These are phyloP conservation scores for Chaetophractus vellerosus DNA, from an alignment of 2,797 vertebrate genomes.

Conservation along the genomic window DNA sequence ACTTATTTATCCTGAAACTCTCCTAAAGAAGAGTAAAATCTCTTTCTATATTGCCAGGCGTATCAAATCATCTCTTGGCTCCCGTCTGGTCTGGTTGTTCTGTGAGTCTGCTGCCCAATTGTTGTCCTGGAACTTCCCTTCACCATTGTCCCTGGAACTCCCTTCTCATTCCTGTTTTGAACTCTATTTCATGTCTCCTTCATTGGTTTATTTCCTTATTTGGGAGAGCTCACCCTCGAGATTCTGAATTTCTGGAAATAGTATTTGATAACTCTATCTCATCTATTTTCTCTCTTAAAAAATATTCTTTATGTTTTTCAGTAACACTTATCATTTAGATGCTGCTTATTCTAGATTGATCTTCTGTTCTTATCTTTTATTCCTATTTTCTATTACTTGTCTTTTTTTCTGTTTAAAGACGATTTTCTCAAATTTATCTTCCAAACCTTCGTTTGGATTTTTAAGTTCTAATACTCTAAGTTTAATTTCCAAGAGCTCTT, in stretches of 20 bases:
- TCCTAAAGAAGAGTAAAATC: background rate
- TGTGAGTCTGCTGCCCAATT: no score
- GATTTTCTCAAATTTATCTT: constrained; percentile 24
- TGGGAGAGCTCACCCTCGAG: background rate
- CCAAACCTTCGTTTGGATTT: background rate
- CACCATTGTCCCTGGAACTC: background rate
- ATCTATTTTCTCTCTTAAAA: background rate
- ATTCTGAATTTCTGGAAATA: constrained; percentile 26
- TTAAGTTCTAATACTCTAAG: background rate
- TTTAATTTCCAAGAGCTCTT: background rate
- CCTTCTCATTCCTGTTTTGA: background rate
- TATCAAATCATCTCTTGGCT: background rate
- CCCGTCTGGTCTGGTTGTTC: background rate
- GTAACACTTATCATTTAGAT: background rate
- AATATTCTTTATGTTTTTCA: background rate
- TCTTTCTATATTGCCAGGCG: background rate
- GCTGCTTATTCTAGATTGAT: background rate
- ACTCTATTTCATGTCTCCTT: background rate
- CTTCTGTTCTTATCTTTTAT: background rate
- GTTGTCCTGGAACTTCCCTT: background rate
- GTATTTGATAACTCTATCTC: background rate
- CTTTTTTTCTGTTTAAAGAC: background rate
- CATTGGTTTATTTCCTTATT: background rate
- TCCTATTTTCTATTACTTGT: background rate
- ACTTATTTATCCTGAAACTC: background rate